Evolutionary conservation across 92 coral and sea anemone species (phyloP).

Genomic region (Epizoanthus rinbou): DNA sequence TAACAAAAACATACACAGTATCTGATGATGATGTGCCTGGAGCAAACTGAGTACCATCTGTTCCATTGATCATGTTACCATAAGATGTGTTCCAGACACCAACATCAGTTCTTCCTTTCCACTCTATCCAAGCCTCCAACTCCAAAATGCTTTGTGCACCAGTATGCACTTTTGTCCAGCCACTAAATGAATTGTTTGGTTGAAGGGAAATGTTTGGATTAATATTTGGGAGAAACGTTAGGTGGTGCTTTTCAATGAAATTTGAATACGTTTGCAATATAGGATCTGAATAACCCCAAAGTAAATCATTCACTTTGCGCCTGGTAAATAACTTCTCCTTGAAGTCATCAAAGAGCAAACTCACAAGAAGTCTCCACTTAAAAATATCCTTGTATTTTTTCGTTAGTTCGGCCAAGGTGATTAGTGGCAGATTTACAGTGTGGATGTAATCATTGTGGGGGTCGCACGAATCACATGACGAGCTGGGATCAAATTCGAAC

Average conservation of each 20-base stretch:
- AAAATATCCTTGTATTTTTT: slow-evolving; percentile 43
- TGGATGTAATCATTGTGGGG: slow-evolving; percentile 62
- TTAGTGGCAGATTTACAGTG: slow-evolving; percentile 77
- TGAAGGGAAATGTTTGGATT: slow-evolving; percentile 74
- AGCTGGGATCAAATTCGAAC: slow-evolving; percentile 75
- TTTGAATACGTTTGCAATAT: slow-evolving; percentile 61
- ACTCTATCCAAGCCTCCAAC: slow-evolving; percentile 62
- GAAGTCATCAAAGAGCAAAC: slow-evolving; percentile 41
- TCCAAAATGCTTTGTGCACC: slow-evolving; percentile 64
- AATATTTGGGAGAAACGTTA: slow-evolving; percentile 60
- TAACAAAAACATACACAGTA: slow-evolving; percentile 78
- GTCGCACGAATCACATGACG: slow-evolving; percentile 78
- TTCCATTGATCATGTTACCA: slow-evolving; percentile 94
- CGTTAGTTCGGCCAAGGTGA: slow-evolving; percentile 67
- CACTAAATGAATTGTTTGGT: slow-evolving; percentile 74
- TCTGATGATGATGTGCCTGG: slow-evolving; percentile 69
- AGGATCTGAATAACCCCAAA: slow-evolving; percentile 94
- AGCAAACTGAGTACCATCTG: slow-evolving; percentile 91
- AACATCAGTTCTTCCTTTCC: slow-evolving; percentile 70
- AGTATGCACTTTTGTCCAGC: slow-evolving; percentile 71
- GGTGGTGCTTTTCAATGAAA: slow-evolving; percentile 33
- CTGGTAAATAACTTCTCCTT: slow-evolving; percentile 59
- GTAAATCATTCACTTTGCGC: slow-evolving; percentile 75
- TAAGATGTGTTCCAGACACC: slow-evolving; percentile 73
- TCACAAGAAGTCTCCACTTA: slow-evolving; percentile 42